Evolutionary conservation across 2,888 invertebrate genomes (phyloP).

Genomic region (Eulithis prunata): DNA sequence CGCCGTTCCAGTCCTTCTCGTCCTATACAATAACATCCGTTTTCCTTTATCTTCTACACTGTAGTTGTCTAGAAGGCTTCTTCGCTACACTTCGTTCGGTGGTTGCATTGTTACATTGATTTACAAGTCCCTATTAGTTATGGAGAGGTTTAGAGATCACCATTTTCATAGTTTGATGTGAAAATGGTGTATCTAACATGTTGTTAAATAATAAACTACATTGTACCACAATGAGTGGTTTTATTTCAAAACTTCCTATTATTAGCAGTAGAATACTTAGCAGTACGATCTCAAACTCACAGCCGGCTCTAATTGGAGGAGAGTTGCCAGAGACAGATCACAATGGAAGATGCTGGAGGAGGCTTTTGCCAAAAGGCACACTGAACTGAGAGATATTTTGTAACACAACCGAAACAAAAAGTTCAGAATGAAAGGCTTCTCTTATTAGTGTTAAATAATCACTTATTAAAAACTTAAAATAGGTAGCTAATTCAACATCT

Average conservation of each 20-base stretch:
- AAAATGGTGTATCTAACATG: conserved; percentile 83
- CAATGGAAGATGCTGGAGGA: no score
- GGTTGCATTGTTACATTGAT: conserved; percentile 76
- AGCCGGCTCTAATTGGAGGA: no score
- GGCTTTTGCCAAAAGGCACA: no score
- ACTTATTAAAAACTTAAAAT: no score
- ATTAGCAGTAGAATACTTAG: neutral
- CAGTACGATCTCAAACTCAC: no score
- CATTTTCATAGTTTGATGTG: conserved; percentile 80
- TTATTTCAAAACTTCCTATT: conserved; percentile 50
- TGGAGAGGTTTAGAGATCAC: conserved; percentile 82
- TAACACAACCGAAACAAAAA: no score
- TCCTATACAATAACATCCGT: conserved; percentile 47
- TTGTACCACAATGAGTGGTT: conserved; percentile 84
- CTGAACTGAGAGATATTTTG: no score
- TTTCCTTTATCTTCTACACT: conserved; percentile 51
- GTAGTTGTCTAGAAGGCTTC: conserved; percentile 69
- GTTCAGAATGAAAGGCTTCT: no score
- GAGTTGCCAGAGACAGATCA: no score
- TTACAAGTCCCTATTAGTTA: conserved; percentile 79
- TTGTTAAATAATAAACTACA: conserved; percentile 88
- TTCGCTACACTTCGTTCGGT: conserved; percentile 62
- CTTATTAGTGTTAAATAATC: no score
- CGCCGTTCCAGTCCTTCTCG: conserved; percentile 31
- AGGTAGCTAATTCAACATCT: no score